Percentiles rank a stretch among this genome's conserved stretches.
Evolutionary conservation across 2,888 invertebrate genomes (phyloP).

Genomic region (Athalia rosae): DNA sequence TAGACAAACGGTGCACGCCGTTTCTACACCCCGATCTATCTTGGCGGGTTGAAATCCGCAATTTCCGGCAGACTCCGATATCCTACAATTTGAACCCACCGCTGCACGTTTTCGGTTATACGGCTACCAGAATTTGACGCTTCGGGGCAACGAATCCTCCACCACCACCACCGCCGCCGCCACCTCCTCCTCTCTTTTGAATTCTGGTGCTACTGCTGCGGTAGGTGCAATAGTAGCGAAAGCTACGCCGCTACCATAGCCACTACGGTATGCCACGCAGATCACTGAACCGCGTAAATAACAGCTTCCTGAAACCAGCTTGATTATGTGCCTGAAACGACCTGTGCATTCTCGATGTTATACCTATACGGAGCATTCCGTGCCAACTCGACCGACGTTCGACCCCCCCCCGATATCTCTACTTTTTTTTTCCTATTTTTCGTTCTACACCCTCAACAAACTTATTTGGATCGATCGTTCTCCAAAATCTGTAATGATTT

Average conservation of each 20-base stretch:
- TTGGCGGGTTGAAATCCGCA: slow-evolving; percentile 36
- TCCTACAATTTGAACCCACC: slow-evolving; percentile 13
- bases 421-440: too few species aligned
- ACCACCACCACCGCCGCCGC: background rate
- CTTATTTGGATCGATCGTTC: too few species aligned
- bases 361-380: too few species aligned
- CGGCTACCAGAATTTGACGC: background rate
- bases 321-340: too few species aligned
- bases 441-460: too few species aligned
- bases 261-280: background rate
- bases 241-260: background rate
- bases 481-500: too few species aligned
- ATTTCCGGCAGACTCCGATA: slow-evolving; percentile 35
- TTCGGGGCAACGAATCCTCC: slow-evolving; percentile 1
- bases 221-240: too few species aligned
- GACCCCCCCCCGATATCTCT: too few species aligned
- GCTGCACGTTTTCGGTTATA: background rate
- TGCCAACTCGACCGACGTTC: too few species aligned
- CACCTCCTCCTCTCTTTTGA: background rate
- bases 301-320: background rate
- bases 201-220: too few species aligned
- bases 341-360: too few species aligned
- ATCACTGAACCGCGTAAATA: slow-evolving; percentile 20
- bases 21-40: slow-evolving; percentile 18
- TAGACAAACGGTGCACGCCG: slow-evolving; percentile 2